Conservation (phyloP, 2,888 invertebrate genomes). For the Drosophila longiperda region DNA sequence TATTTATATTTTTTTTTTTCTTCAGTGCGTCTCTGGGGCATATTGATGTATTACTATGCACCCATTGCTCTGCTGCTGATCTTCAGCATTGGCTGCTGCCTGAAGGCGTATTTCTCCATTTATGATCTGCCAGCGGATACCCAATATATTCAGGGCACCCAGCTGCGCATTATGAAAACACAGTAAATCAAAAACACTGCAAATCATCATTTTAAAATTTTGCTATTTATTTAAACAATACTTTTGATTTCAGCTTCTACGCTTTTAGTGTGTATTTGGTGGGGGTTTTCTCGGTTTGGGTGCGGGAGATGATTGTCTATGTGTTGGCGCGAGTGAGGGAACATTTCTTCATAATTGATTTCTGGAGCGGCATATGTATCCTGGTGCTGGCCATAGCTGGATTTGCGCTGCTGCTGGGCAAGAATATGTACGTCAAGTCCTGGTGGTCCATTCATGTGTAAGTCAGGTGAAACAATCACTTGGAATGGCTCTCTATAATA, state of each 20-base stretch:
- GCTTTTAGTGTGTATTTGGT: conserved; percentile 72
- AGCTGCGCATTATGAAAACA: conserved; percentile 68
- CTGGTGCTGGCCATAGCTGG: conserved; percentile 73
- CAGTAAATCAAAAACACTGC: conserved; percentile 56
- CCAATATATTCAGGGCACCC: conserved; percentile 64
- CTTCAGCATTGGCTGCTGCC: conserved; percentile 65
- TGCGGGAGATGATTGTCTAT: conserved; percentile 79
- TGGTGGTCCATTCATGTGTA: conserved; percentile 82
- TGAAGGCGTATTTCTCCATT: conserved; percentile 70
- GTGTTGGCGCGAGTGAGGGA: conserved; percentile 69
- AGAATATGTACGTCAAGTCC: conserved; percentile 69
- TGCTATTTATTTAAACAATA: too few species aligned
- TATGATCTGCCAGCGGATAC: conserved; percentile 68
- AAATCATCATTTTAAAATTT: not conserved
- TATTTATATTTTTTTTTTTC: not conserved
- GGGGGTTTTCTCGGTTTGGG: conserved; percentile 72
- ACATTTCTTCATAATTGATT: conserved; percentile 79
- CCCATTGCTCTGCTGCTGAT: conserved; percentile 70
- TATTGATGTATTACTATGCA: conserved; percentile 72
- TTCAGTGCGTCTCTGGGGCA: conserved; percentile 80
- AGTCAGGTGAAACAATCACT: conserved; percentile 24
- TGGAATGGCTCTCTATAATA: too few species aligned
- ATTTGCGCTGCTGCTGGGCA: conserved; percentile 74
- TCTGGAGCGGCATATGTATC: conserved; percentile 80
- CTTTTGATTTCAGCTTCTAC: conserved; percentile 58